Conservation (phyloP, 2,888 invertebrate genomes). For the Pharmacophagus antenor region DNA sequence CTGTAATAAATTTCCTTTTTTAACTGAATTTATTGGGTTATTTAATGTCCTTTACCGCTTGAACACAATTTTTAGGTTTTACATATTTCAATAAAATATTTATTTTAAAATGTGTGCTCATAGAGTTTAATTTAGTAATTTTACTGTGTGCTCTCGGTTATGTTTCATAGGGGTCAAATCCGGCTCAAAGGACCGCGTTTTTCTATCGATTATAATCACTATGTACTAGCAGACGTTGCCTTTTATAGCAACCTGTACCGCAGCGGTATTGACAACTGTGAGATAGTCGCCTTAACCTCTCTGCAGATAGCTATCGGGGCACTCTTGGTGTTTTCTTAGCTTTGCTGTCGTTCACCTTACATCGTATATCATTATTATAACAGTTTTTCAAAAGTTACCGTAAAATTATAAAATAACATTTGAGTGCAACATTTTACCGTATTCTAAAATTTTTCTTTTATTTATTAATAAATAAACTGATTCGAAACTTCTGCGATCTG, state of each 20-base stretch:
- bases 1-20: no score
- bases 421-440: no score
- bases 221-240: conserved; percentile 58
- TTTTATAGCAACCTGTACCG: conserved; percentile 70
- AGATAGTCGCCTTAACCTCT: conserved; percentile 62
- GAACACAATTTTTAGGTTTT: no score
- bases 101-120: not conserved
- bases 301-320: conserved; percentile 58
- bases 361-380: conserved; percentile 37
- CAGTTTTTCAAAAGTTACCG: no score
- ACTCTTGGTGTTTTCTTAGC: conserved; percentile 67
- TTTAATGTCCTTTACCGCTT: no score
- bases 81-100: no score
- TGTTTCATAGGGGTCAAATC: conserved; percentile 68
- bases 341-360: conserved; percentile 53
- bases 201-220: conserved; percentile 70
- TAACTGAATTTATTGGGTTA: no score
- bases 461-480: no score
- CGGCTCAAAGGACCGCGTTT: conserved; percentile 69
- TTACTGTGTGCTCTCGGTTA: conserved; percentile 32
- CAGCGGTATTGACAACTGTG: conserved; percentile 74
- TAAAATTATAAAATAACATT: no score
- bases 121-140: conserved; percentile 13
- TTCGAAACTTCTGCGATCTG: no score
- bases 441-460: no score